Conservation (phyloP, 2,888 invertebrate genomes). For the Mycalesis mineus region DNA sequence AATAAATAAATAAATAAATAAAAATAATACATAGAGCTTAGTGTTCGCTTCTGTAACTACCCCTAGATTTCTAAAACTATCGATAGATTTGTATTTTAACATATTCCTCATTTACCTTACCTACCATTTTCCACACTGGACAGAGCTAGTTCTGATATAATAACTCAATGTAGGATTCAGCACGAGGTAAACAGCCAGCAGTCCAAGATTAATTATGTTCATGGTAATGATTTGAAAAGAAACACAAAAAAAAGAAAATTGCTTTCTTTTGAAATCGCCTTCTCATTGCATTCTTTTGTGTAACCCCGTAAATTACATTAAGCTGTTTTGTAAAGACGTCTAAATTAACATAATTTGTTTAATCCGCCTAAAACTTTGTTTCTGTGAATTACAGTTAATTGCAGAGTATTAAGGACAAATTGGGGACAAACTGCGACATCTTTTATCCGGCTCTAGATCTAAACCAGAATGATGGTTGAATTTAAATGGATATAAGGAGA, state of each 20-base stretch:
- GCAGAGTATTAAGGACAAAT: conserved; percentile 2
- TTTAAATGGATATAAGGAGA: no score
- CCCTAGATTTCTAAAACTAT: no score
- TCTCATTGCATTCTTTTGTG: conserved; percentile 9
- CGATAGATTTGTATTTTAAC: no score
- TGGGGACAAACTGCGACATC: conserved; percentile 4
- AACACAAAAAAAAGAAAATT: background rate
- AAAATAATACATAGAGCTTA: no score
- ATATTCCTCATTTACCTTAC: no score
- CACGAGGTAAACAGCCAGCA: no score
- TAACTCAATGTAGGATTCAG: no score
- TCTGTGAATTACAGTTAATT: conserved; percentile 7
- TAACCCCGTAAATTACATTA: conserved; percentile 12
- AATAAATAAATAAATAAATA: no score
- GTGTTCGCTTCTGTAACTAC: no score
- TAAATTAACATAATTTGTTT: conserved; percentile 14
- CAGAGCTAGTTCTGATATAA: no score
- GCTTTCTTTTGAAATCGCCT: background rate
- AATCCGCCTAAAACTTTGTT: conserved; percentile 10
- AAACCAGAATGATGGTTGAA: background rate
- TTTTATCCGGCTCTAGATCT: background rate
- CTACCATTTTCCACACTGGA: no score
- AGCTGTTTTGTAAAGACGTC: conserved; percentile 14
- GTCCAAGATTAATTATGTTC: no score
- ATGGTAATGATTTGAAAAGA: background rate